Evolutionary conservation across 1,140 invertebrate genomes (phyloP).

Genomic region (Thalassaphorura encarpata): DNA sequence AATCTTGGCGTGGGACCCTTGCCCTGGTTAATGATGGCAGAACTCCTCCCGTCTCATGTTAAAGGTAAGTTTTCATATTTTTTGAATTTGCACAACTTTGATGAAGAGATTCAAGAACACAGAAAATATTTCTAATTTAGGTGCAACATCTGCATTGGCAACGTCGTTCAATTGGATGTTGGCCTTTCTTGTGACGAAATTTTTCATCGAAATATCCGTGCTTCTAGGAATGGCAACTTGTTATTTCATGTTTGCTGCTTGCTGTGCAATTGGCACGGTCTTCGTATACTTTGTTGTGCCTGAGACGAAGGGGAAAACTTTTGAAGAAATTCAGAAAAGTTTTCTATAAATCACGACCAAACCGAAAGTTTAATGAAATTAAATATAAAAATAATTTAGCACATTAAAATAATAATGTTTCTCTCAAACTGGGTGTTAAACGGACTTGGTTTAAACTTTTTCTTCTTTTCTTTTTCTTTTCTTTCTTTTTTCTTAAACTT

Average conservation of each 20-base stretch:
- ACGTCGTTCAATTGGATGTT: slow-evolving; percentile 42
- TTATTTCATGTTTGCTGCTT: slow-evolving; percentile 9
- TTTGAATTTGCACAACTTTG: no score
- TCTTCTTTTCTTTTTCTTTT: no score
- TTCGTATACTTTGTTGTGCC: slow-evolving; percentile 12
- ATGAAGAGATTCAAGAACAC: no score
- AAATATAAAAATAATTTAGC: no score
- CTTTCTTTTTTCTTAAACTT: no score
- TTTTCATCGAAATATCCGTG: slow-evolving; percentile 33
- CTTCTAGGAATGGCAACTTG: background rate
- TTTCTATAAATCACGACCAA: slow-evolving; percentile 2
- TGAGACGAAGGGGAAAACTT: slow-evolving; percentile 12
- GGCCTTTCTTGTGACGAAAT: slow-evolving; percentile 47
- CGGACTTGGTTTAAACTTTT: no score
- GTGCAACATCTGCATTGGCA: slow-evolving; percentile 40
- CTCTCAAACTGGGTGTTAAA: no score
- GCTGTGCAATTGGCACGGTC: background rate
- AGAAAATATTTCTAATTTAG: no score
- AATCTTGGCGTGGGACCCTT: slow-evolving; percentile 63
- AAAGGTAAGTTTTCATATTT: no score
- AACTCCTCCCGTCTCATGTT: slow-evolving; percentile 64
- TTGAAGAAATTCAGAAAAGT: slow-evolving; percentile 15
- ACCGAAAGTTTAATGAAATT: background rate
- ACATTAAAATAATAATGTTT: no score
- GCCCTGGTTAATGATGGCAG: slow-evolving; percentile 67